A percentile compares a stretch with the other conserved stretches of the same genome.
Conservation (phyloP, 2,113 vertebrate species). For the Monopterus albus region DNA sequence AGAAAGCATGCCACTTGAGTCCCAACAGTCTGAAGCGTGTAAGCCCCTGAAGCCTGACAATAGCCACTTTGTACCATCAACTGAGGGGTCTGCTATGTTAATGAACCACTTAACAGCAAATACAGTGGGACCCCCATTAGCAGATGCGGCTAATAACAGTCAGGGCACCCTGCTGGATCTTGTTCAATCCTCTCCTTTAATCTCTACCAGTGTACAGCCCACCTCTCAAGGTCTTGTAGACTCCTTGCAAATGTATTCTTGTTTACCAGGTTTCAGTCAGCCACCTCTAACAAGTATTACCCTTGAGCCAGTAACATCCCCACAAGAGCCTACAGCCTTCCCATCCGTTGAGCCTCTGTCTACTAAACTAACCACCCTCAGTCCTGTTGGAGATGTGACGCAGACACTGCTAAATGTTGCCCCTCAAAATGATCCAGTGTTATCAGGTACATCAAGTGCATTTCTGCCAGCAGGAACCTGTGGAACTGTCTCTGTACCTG, state of each 20-base stretch:
- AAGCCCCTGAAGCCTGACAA: conserved; percentile 65
- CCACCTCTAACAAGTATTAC: conserved; percentile 67
- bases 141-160: conserved; percentile 44
- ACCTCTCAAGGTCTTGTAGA: conserved; percentile 57
- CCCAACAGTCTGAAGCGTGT: conserved; percentile 43
- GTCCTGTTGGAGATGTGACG: conserved; percentile 61
- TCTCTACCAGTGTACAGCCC: conserved; percentile 47
- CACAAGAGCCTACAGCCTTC: conserved; percentile 59
- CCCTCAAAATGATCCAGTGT: conserved; percentile 59
- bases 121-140: conserved; percentile 26
- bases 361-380: conserved; percentile 67
- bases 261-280: conserved; percentile 60
- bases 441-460: conserved; percentile 49
- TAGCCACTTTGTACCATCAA: conserved; percentile 63
- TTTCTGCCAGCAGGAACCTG: conserved; percentile 55
- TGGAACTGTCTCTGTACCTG: conserved; percentile 66
- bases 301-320: conserved; percentile 70
- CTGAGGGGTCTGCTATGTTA: conserved; percentile 61
- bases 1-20: conserved; percentile 44
- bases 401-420: conserved; percentile 61
- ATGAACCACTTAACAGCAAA: conserved; percentile 59
- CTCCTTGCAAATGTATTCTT: conserved; percentile 62
- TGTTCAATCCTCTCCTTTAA: conserved; percentile 57
- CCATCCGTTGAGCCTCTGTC: conserved; percentile 65
- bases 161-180: conserved; percentile 48